Base-by-base conservation (phyloP, 2,113 vertebrate species). In the Thunnus maccoyii region DNA sequence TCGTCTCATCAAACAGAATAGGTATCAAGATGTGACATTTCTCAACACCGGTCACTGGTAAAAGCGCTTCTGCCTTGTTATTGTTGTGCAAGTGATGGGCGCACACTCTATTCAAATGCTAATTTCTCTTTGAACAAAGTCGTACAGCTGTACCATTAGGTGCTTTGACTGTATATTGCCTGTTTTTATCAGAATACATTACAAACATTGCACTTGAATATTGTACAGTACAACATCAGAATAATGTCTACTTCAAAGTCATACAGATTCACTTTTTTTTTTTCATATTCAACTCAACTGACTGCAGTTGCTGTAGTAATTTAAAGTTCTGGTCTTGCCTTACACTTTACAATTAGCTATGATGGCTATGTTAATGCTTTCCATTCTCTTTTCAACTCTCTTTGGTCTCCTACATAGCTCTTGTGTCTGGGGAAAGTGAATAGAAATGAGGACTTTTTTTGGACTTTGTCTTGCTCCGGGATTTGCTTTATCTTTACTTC, bases 401-500 rank as follows among this genome's bases (percentile, higher is more conserved):
- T 78, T 68, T 73, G 82, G 14, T 79, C 69, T 74, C 62, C 66
- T 50, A 44, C 55, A 44, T 67, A 85, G 61, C 65, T 76, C 46
- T 5, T 78, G 61, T 71, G 73, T 86, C 67, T 83, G 30, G 66
- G 71, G 72, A 67, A 85, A 73, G 47, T 63, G 62, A 86, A 79
- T 51, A 73, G n/a, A 83, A 50, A 85, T 62, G 57, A 74, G 62
- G 57, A 16, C 47, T 76, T 87, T 79, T 76, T 80, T 80, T 80
- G 41, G 75, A 61, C 68, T 69, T 76, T 44, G 46, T 75, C 58
- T 85, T 76, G 68, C 72, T 72, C 44, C 20, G 44, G 76, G 78
- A 80, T 87, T 88, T 72, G 22, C 66, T 86, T 88, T 68, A 85
- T 88, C 71, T 85, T 78, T 47, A 83, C 74, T 76, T 91, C 78